Evolutionary conservation across 2,888 invertebrate genomes (phyloP), one percentile per base, ranked within the genome.

Genomic region (Nycteola revayana): DNA sequence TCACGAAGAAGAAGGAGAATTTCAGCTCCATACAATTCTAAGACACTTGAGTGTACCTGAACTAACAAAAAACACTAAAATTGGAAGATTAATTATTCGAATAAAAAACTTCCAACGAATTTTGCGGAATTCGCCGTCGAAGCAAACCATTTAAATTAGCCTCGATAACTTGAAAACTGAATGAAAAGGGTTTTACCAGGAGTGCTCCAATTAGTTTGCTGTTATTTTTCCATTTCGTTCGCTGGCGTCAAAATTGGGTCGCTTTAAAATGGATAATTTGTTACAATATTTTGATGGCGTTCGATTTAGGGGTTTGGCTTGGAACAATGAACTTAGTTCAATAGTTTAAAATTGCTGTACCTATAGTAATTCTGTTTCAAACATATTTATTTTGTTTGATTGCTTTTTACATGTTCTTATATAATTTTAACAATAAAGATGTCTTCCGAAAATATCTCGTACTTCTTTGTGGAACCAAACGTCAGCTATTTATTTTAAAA

Each of bases 91-190:
- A 58, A 70, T 66, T 65, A 67, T 60, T 64, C 59, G 55, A 63
- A 68, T 64, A 58, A 69, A 70, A 77, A 75, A 71, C 65, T 68
- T 53, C 54, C 40, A 65, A 69, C 64, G 66, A 77, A 66, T 70
- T 73, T 67, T 62, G 63, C 61, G 60, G 69, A 76, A 76, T 75
- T 73, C 66, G 61, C 73, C 69, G 71, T 55, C 69, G 75, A 65
- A 76, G 81, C 81, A 81, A 72, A 82, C 84, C 75, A 76, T 85
- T 86, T 85, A 86, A 87, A 86, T 86, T 85, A 85, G 78, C 74
- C 67, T 36, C 79, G 79, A 80, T 82, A 82, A 84, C 85, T 87
- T 77, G 80, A 75, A 75, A 82, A 79, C 70, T 70, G 70, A 81
- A 80, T 75, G 80, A 75, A 86, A 85, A 71, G 85, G 85, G 84